phyloP scores from a whole-genome alignment of 2,797 vertebrate species.

The Philypnodon macrostomus region DNA sequence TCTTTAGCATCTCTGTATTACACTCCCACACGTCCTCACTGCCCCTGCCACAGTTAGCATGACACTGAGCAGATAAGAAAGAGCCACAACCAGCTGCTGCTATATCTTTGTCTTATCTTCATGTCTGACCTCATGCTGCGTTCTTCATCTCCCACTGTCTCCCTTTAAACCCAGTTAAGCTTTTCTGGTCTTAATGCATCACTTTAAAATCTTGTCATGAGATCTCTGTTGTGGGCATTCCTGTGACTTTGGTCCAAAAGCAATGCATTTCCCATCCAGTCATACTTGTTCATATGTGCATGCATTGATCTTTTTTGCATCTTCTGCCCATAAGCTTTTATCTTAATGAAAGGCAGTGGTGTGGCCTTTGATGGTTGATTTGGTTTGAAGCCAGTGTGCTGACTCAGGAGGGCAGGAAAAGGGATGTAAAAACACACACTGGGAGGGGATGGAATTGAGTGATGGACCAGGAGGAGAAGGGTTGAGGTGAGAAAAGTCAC shows the following conservation, averaged over 20 bases:
- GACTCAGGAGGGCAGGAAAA: slow-evolving; percentile 64
- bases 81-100: no score
- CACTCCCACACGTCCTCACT: slow-evolving; percentile 36
- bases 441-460: slow-evolving; percentile 24
- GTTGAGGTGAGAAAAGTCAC: slow-evolving; percentile 43
- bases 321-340: slow-evolving; percentile 62
- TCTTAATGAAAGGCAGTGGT: slow-evolving; percentile 69
- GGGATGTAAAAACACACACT: slow-evolving; percentile 32
- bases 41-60: slow-evolving; percentile 24
- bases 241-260: slow-evolving; percentile 70
- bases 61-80: slow-evolving; percentile 23
- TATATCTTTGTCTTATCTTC: slow-evolving; percentile 1
- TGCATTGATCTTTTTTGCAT: slow-evolving; percentile 22
- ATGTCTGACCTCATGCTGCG: slow-evolving; percentile 1
- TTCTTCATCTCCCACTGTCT: slow-evolving; percentile 9
- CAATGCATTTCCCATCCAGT: slow-evolving; percentile 51
- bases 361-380: slow-evolving; percentile 51
- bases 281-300: slow-evolving; percentile 19
- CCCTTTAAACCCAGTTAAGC: slow-evolving; percentile 20
- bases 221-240: slow-evolving; percentile 62
- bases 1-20: slow-evolving; percentile 23
- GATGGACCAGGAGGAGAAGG: slow-evolving; percentile 32
- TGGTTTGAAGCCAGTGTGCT: slow-evolving; percentile 69
- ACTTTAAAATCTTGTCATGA: slow-evolving; percentile 37
- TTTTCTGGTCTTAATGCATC: slow-evolving; percentile 14